These are phyloP conservation scores for Sebastes matsubarae DNA, from an alignment of 2,797 vertebrate species.

Conservation along the genomic window DNA sequence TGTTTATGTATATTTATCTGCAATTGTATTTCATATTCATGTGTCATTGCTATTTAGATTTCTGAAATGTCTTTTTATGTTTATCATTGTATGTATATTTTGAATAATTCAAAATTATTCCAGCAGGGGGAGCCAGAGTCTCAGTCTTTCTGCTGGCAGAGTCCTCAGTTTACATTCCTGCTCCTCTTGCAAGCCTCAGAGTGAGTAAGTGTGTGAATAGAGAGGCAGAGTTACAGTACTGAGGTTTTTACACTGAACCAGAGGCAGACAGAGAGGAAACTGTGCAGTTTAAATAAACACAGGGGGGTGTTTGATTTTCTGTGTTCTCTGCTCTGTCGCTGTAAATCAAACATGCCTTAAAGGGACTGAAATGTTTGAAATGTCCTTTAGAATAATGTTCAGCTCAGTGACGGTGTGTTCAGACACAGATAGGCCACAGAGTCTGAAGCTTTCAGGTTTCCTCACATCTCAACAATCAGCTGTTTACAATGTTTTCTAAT, in stretches of 20 bases:
- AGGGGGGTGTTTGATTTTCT: constrained; percentile 27
- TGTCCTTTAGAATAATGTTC: constrained; percentile 26
- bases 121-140: constrained; percentile 45
- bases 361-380: constrained; percentile 51
- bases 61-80: not conserved
- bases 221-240: constrained; percentile 25
- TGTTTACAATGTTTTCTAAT: not conserved
- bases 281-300: constrained; percentile 48
- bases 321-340: constrained; percentile 20
- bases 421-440: not conserved
- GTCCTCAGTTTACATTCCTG: constrained; percentile 26
- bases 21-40: not conserved
- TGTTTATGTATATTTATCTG: not conserved
- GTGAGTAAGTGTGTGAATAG: constrained; percentile 9
- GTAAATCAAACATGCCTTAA: constrained; percentile 52
- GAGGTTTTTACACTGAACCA: constrained; percentile 18
- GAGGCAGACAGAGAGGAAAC: constrained; percentile 34
- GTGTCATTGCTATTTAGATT: not conserved
- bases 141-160: not conserved
- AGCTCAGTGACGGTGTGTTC: not conserved
- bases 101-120: not conserved
- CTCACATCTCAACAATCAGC: not conserved
- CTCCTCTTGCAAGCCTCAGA: not conserved
- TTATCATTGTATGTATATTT: not conserved
- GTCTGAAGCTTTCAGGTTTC: not conserved